These are phyloP conservation scores for Apoda limacodes DNA, from an alignment of 2,888 invertebrate genomes.

Conservation along the genomic window DNA sequence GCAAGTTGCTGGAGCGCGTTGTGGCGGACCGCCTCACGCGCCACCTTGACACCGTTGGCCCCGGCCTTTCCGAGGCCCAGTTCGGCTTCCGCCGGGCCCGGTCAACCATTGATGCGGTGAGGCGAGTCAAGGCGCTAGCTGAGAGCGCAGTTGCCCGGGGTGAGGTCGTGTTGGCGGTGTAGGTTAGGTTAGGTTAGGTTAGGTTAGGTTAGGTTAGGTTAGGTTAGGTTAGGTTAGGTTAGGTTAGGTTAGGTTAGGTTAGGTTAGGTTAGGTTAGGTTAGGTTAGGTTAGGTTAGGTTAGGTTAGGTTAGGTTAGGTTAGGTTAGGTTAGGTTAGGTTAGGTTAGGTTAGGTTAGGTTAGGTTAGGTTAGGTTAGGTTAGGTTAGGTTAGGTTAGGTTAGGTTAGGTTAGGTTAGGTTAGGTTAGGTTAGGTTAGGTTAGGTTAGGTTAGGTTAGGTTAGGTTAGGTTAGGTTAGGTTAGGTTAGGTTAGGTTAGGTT, in stretches of 20 bases:
- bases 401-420: conserved; percentile 10
- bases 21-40: too few species aligned
- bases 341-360: conserved; percentile 10
- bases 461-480: conserved; percentile 19
- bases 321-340: conserved; percentile 11
- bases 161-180: too few species aligned
- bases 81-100: too few species aligned
- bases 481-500: conserved; percentile 19
- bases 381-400: conserved; percentile 12
- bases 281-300: conserved; percentile 11
- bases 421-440: conserved; percentile 13
- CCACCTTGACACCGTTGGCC: too few species aligned
- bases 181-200: conserved; percentile 5
- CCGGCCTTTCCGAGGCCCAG: too few species aligned
- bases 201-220: conserved; percentile 5
- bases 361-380: conserved; percentile 1
- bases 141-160: too few species aligned
- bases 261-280: conserved; percentile 11
- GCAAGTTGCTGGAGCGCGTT: too few species aligned
- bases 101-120: too few species aligned
- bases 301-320: conserved; percentile 11
- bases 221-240: conserved; percentile 7
- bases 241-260: conserved; percentile 11
- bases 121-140: too few species aligned
- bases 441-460: conserved; percentile 15